Conservation (phyloP, 2,113 vertebrate species). For the Crotalus tigris region DNA sequence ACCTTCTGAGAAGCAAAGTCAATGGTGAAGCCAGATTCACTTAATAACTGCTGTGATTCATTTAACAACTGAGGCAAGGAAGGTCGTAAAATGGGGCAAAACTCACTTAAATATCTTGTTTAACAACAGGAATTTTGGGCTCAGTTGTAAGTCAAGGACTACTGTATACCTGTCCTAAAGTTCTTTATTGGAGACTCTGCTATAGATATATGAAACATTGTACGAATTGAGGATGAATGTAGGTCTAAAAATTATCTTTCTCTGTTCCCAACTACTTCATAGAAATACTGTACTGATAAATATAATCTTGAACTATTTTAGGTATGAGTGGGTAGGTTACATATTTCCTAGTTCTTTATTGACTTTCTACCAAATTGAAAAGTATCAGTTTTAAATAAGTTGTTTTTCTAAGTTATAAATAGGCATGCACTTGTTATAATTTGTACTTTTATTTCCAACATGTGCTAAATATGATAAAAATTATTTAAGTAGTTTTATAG, state of each 20-base stretch:
- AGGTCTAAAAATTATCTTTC: neutral
- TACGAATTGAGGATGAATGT: neutral
- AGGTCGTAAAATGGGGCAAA: neutral
- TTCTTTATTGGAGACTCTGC: neutral
- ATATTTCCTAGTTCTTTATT: neutral
- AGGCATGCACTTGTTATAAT: constrained; percentile 13
- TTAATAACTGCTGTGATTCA: neutral
- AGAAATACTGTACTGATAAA: neutral
- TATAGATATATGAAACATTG: neutral
- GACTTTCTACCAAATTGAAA: neutral
- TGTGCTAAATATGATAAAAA: neutral
- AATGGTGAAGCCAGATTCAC: neutral
- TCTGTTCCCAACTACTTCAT: neutral
- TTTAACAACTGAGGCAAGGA: neutral
- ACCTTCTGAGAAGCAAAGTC: neutral
- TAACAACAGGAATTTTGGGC: neutral
- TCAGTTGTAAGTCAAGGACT: neutral
- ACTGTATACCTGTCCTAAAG: neutral
- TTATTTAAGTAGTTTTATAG: neutral
- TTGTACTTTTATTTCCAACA: neutral
- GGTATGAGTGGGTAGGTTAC: neutral
- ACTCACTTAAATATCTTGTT: neutral
- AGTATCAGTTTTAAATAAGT: neutral
- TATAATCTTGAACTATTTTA: neutral
- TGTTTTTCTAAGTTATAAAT: neutral